Evolutionary conservation across 2,888 invertebrate species (phyloP), one percentile per base, ranked within the genome.

Genomic region (Ypsolopha scabrella): DNA sequence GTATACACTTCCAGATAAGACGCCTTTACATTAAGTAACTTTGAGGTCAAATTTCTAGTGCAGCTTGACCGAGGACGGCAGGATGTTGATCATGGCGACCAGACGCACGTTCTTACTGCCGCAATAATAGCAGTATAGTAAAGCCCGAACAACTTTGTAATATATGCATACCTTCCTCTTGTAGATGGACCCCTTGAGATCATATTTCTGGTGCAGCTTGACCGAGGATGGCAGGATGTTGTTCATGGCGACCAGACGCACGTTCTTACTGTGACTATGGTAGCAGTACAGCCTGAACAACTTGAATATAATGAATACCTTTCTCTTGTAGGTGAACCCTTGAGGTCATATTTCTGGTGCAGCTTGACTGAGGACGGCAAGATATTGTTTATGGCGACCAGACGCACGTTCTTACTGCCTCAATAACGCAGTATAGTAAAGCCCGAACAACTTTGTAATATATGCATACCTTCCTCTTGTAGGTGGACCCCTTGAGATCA

Each of bases 201-300:
- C 99, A 81, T 99, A 99, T 71, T 99, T 99, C 78, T 98, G 94
- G 82, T 99, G 98, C 78, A 99, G 90, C 71, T 92, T 93, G 52
- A 99, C 94, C 33, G 92, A 91, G 14, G 98, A 97, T 36, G 99
- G 99, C 73, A 99, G 89, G 66, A 99, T 89, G 87, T 99, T 99
- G 89, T 99, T 99, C n/a, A n/a, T n/a, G n/a, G n/a, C n/a, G n/a
- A n/a, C n/a, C n/a, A n/a, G n/a, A n/a, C n/a, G n/a, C n/a, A n/a
- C n/a, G n/a, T n/a, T n/a, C n/a, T n/a, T n/a, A 69, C 98, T 98
- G 87, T 98, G 98, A 88, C 98, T 99, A 88, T 99, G 94, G 88
- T 98, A 98, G 88, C 98, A 99, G 87, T 98, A 99, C 52, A 99
- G 89, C 47, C 99, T 99, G 88, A 99, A 99, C 88, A 99, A 99